These are phyloP conservation scores for Poeciliopsis occidentalis DNA, from an alignment of 2,113 vertebrate species.

Conservation along the genomic window DNA sequence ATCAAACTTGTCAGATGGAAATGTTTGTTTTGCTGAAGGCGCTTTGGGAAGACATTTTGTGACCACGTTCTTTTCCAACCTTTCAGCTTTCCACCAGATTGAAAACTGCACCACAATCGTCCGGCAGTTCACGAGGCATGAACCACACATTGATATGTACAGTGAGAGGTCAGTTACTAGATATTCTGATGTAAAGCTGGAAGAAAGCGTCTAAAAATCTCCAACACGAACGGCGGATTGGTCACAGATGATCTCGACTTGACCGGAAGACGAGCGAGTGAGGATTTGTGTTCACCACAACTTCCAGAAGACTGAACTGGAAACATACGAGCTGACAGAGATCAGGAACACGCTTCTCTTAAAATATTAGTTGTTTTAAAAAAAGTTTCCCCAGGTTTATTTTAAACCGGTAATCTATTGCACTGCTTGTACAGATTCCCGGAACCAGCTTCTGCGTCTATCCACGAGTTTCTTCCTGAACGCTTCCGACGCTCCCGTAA, in stretches of 20 bases:
- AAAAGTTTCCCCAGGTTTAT: not conserved
- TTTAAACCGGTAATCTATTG: not conserved
- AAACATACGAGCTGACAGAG: not conserved
- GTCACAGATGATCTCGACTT: no score
- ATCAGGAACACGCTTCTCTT: not conserved
- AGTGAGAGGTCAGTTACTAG: not conserved
- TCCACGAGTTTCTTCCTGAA: slow-evolving; percentile 16
- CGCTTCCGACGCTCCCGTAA: slow-evolving; percentile 15
- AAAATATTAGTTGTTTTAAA: not conserved
- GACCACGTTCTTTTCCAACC: not conserved
- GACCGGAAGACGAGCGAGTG: no score
- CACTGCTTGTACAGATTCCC: not conserved
- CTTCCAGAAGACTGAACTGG: no score
- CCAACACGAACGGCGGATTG: no score
- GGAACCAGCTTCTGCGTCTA: not conserved
- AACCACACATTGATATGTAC: not conserved
- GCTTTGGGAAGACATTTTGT: not conserved
- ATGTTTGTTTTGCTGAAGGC: not conserved
- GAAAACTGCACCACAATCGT: not conserved
- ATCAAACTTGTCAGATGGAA: not conserved
- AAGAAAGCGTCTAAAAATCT: not conserved
- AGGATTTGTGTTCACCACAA: no score
- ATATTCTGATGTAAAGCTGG: not conserved
- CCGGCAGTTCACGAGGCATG: not conserved
- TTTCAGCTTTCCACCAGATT: not conserved